Base-by-base conservation (phyloP, 2,888 invertebrate species). In the Synergus gifuensis region DNA sequence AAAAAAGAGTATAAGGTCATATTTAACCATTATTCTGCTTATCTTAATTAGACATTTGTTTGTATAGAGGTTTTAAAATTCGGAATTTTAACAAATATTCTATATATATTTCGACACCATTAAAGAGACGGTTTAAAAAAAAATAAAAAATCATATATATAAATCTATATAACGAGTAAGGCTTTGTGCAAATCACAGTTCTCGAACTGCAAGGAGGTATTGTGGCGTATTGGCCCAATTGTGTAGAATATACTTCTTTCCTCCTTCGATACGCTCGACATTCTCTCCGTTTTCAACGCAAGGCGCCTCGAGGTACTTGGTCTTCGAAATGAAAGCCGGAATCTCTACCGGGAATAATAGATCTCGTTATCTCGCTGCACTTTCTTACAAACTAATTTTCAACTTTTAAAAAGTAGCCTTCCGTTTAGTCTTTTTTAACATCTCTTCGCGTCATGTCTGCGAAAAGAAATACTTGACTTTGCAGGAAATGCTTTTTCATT, bases 331-430 rank as follows among this genome's bases (percentile, higher is more conserved):
- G 28, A 58, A 73, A 73, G 54, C 49, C 14, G 16, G 49, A 54
- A 58, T 73, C 54, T 54, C 54, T 54, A 36, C 18, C 49, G 54
- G 12, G 73, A 73, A 73, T 73, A 73, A 73, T 73, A 58, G 73
- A 73, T 73, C 73, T 73, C 54, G 73, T 73, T 73, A 73, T 73
- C 73, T 73, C 73, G 11, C 73, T 36, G 40, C 40, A 73, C 54
- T 58, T 58, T 73, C 73, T 58, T 40, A 58, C 54, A 54, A 73
- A 73, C 73, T 73, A 73, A 73, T 73, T 73, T 73, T 73, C 73
- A 73, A 73, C 73, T 73, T 58, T 73, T 40, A 18, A 58, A 69
- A 73, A 58, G 54, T 40, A 73, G 36, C 49, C 54, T 62, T 18
- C 28, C 11, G 46, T 46, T 14, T 7, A 46, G 66, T 66, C 44